Evolutionary conservation across 2,797 vertebrate genomes (phyloP).

Genomic region (Taeniopygia guttata): DNA sequence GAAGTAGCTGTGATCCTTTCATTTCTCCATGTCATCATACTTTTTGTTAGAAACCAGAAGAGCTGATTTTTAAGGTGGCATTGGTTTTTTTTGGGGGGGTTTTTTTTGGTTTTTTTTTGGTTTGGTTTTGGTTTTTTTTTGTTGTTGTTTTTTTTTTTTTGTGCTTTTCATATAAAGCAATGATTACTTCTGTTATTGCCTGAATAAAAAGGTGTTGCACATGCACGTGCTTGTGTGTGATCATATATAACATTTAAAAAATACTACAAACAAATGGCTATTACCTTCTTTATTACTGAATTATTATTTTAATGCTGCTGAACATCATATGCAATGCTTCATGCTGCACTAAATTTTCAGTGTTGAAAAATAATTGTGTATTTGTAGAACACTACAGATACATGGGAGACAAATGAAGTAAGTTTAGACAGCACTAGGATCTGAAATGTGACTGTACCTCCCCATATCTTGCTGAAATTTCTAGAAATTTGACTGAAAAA

Average conservation of each 20-base stretch:
- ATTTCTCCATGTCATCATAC: background rate
- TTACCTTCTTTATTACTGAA: background rate
- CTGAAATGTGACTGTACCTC: background rate
- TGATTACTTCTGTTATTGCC: background rate
- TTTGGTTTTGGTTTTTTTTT: no score
- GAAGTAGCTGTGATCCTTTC: background rate
- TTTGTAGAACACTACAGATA: background rate
- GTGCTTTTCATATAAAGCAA: background rate
- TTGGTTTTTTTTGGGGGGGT: background rate
- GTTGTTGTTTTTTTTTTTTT: background rate
- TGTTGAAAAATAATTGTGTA: background rate
- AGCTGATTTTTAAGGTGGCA: background rate
- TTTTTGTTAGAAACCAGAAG: background rate
- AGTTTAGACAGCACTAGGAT: background rate
- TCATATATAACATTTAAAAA: background rate
- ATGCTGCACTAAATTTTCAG: background rate
- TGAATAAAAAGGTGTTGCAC: background rate
- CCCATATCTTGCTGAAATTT: background rate
- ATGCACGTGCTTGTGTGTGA: rapidly evolving
- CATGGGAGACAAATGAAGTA: background rate
- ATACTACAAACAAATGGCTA: background rate
- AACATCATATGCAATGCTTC: background rate
- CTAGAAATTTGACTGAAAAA: background rate
- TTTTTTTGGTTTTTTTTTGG: no score
- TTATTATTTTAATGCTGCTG: background rate